phyloP scores from a whole-genome alignment of 2,888 invertebrate genomes.

The Amiota communis region DNA sequence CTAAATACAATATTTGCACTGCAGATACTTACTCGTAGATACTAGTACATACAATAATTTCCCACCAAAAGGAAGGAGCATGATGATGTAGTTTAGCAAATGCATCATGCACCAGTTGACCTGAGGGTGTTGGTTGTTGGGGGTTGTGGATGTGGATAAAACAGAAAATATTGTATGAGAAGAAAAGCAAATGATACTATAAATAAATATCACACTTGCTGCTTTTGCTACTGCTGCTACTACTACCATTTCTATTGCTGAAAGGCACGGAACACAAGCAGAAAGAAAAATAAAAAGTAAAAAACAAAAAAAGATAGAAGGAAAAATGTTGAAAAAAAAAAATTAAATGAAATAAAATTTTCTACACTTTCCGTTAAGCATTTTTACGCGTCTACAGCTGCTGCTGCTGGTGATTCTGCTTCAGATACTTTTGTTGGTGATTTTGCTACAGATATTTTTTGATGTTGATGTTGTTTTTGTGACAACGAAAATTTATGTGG shows the following conservation, averaged over 20 bases:
- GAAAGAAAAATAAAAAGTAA: no score
- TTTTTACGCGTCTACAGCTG: background rate
- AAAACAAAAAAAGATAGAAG: no score
- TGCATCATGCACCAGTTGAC: no score
- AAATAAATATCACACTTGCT: slow-evolving; percentile 30
- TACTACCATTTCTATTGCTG: no score
- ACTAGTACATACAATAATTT: no score
- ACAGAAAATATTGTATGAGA: no score
- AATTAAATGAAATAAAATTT: background rate
- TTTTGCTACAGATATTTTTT: background rate
- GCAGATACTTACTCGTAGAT: background rate
- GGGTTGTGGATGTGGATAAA: background rate
- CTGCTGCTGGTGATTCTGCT: background rate
- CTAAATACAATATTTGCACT: slow-evolving; percentile 4
- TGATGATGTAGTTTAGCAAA: no score
- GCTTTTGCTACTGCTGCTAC: background rate
- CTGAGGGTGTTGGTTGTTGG: background rate
- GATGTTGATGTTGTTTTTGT: background rate
- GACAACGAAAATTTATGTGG: slow-evolving; percentile 25
- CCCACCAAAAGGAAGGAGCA: no score
- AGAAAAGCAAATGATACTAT: background rate
- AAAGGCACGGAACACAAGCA: background rate
- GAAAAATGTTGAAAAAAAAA: background rate
- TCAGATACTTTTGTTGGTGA: background rate
- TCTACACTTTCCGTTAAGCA: slow-evolving; percentile 15